These are phyloP conservation scores for Neomorphus geoffroyi DNA, from an alignment of 2,797 vertebrate genomes.

Conservation along the genomic window DNA sequence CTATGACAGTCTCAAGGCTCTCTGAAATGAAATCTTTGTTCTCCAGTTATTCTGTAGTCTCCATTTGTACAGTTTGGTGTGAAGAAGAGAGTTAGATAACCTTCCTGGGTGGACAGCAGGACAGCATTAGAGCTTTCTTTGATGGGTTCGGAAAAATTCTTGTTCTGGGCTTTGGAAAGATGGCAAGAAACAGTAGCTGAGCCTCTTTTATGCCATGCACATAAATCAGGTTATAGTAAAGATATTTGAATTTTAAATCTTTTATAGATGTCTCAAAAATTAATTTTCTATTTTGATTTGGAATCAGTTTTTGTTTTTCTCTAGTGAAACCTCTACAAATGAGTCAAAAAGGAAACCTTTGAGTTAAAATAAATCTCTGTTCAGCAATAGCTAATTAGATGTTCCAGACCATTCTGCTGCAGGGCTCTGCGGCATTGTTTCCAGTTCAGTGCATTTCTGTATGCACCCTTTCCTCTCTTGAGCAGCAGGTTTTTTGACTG, in stretches of 20 bases:
- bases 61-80: not conserved
- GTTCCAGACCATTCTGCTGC: constrained; percentile 43
- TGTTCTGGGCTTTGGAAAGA: not conserved
- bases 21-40: not conserved
- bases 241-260: not conserved
- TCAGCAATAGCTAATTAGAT: constrained; percentile 41
- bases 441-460: constrained; percentile 29
- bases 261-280: not conserved
- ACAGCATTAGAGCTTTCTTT: not conserved
- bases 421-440: not conserved
- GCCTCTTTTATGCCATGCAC: not conserved
- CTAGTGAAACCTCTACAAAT: not conserved
- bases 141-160: not conserved
- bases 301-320: not conserved
- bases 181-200: not conserved
- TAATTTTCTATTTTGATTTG: not conserved
- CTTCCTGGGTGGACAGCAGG: not conserved
- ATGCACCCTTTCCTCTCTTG: constrained; percentile 24
- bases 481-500: not conserved
- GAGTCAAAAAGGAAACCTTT: not conserved
- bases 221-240: not conserved
- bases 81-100: not conserved
- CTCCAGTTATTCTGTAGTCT: not conserved
- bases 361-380: not conserved
- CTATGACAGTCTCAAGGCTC: not conserved